Evolutionary conservation across 2,888 invertebrate genomes (phyloP), one percentile per base, ranked within the genome.

Genomic region (Blastobasis lacticolella): DNA sequence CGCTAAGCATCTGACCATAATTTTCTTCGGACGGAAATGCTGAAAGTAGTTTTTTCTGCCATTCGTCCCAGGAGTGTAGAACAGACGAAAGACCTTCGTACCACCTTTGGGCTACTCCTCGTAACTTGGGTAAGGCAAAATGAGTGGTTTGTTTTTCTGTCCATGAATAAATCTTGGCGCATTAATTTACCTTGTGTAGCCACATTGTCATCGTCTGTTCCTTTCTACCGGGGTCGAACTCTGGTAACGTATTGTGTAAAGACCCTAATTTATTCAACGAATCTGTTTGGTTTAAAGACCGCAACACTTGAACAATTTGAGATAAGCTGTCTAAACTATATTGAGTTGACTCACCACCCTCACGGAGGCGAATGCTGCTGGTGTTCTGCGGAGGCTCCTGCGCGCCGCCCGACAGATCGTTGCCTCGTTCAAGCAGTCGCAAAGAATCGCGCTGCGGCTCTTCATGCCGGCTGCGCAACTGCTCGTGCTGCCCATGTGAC

Each of bases 241-340:
- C 54, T 53, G 57, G 49, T 52, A 56, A 57, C 69, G 67, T 73
- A 73, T 72, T 73, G 23, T 23, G 23, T 23, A 23, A 23, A 23
- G 1, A 23, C 23, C 23, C 23, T 23, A 23, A 23, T 23, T 23
- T 23, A 2, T 23, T 3, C 23, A 23, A 23, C 23, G 23, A 23
- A 23, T 23, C 23, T 46, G 23, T 3, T 23, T 23, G 23, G 23
- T 23, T 23, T 23, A 23, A 23, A 23, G 23, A 23, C 23, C 23
- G 23, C 23, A 23, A 3, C 23, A 23, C 23, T 23, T 23, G 23
- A 23, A 23, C 23, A 23, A 23, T 23, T 23, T 23, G 23, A 23
- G 23, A 23, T 23, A 23, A 23, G 3, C 23, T 23, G 23, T 23
- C 23, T 23, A 23, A 23, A 23, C 23, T 23, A 23, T 23, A 23